Evolutionary conservation across 2,113 vertebrate species (phyloP), one percentile per base, ranked within the genome.

Genomic region (Siphamia tubifer): DNA sequence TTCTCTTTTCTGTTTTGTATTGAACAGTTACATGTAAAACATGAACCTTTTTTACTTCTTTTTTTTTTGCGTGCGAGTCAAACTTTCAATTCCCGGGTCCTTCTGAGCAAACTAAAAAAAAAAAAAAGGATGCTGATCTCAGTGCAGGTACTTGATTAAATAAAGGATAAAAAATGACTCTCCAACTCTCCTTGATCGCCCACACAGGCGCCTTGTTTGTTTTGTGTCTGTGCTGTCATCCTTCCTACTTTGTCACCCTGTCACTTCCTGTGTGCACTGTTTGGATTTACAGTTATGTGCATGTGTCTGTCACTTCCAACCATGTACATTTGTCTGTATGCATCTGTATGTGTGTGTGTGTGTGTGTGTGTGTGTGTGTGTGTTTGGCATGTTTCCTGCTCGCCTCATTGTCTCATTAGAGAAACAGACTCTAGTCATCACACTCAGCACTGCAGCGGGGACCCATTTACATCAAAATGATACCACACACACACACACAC

Each of bases 221-320:
- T 79, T 69, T 67, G 62, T 30, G 49, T 61, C 56, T 16, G 27
- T 21, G 67, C 66, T 57, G 78, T 78, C 74, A 78, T 68, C 75
- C 74, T 65, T 81, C 67, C 63, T 77, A 78, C 75, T 72, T 68
- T 65, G 67, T 81, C 61, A 68, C 54, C 63, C 74, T 79, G 74
- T 73, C 74, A 81, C 5, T 62, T 62, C 57, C 39, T 71, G 74
- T 68, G 65, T 71, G 52, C 12, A 16, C 32, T 74, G 61, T 60
- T 70, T 68, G 53, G 69, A 56, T 25, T 16, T 16, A 12, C 42
- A 5, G 55, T 8, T 58, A 49, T 74, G 60, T 71, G 60, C 40
- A 40, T 31, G 49, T 69, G 48, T 74, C 35, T 43, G 12, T 47
- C 31, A 30, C 27, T 36, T 56, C 15, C 28, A 24, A 52, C 48